phyloP scores from a whole-genome alignment of 1,140 invertebrate species.

The Arion vulgaris region DNA sequence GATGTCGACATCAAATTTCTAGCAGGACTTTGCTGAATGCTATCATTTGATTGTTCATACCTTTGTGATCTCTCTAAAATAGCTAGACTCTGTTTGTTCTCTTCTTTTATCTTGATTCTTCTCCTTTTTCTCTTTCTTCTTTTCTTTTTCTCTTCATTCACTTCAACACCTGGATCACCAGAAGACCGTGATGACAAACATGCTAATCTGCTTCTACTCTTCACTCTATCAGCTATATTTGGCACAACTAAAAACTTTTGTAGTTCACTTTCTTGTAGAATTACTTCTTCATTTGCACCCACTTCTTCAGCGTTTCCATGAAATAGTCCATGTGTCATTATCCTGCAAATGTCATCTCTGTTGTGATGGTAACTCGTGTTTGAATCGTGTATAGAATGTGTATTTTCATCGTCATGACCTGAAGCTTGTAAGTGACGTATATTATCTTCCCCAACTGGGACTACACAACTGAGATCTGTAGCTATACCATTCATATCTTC shows the following conservation, averaged over 20 bases:
- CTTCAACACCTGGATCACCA: not conserved
- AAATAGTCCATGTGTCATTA: not conserved
- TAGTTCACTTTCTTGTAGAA: not conserved
- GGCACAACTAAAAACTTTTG: conserved; percentile 5
- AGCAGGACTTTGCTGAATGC: not conserved
- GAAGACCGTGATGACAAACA: not conserved
- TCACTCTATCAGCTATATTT: conserved; percentile 33
- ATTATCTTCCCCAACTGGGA: not conserved
- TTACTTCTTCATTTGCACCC: not conserved
- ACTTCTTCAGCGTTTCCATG: not conserved
- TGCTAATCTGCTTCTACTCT: not conserved
- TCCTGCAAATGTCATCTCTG: not conserved
- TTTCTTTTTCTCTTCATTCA: not conserved
- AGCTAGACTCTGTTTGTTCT: not conserved
- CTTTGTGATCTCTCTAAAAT: not conserved
- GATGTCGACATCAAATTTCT: not conserved
- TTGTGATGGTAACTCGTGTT: not conserved
- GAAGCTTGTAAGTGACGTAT: not conserved
- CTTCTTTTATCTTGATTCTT: not conserved
- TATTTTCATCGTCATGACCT: not conserved
- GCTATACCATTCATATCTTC: not conserved
- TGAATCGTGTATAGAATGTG: not conserved
- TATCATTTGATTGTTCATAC: not conserved
- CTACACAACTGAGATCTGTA: not conserved
- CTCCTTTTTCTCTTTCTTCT: not conserved